Evolutionary conservation across 2,888 invertebrate species (phyloP).

Genomic region (Lumbricus terrestris): DNA sequence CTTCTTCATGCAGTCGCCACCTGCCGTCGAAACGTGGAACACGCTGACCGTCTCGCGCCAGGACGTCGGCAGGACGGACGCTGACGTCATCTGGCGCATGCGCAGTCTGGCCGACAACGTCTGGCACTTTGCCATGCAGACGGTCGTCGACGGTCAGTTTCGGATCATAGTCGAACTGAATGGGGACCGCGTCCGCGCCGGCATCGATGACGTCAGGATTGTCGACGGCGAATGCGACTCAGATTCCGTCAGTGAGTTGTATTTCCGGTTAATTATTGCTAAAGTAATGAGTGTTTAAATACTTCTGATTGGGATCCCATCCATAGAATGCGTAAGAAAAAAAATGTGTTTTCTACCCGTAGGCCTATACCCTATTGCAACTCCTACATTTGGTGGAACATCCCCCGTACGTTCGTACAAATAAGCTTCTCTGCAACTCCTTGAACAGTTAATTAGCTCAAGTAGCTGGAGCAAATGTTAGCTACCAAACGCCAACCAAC

Average conservation of each 20-base stretch:
- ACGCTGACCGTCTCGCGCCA: slow-evolving; percentile 12
- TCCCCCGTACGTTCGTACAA: no score
- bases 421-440: no score
- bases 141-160: slow-evolving; percentile 23
- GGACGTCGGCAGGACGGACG: background rate
- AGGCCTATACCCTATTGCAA: no score
- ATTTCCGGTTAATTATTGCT: background rate
- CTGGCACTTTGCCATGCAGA: slow-evolving; percentile 35
- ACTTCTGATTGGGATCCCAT: background rate
- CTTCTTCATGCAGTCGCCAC: slow-evolving; percentile 30
- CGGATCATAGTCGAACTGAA: slow-evolving; percentile 33
- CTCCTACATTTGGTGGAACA: no score
- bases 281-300: no score
- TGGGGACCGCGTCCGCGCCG: slow-evolving; percentile 33
- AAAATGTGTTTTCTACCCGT: no score
- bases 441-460: no score
- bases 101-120: slow-evolving; percentile 32
- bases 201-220: slow-evolving; percentile 33
- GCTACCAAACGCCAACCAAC: no score
- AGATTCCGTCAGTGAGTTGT: background rate
- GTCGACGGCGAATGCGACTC: slow-evolving; percentile 28
- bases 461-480: no score
- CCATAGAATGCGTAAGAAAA: no score
- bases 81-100: slow-evolving; percentile 33
- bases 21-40: slow-evolving; percentile 8